Evolutionary conservation across 2,888 invertebrate species (phyloP), one percentile per base, ranked within the genome.

Genomic region (Fragum whitleyi): DNA sequence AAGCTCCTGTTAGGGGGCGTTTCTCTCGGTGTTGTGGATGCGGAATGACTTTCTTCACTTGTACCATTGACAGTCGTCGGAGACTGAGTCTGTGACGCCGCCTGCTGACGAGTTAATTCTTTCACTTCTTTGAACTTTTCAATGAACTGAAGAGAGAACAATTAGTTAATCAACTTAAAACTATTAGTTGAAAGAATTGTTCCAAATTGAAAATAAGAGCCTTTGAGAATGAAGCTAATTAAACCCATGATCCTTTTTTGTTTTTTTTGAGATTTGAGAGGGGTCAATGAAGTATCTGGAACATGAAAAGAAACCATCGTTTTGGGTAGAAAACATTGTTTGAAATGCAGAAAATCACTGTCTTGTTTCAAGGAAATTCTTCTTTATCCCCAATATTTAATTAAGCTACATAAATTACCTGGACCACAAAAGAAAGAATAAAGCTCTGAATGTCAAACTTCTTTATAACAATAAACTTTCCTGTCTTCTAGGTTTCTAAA

Each of bases 71-170:
- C 91, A 7, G 90, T 85, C 42, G 90, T 91, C 1, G 79, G 70
- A 36, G 82, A 86, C 21, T 87, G 85, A 42, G 76, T 83, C 19
- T 65, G 72, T 29, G 92, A 91, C n/a, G 77, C 74, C 28, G 85
- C 77, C 42, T 88, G 87, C 68, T 93, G 93, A 51, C 94, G 96
- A 19, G 98, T 98, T 55, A 98, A 97, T 94, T 98, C 98, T 94
- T 98, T 98, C 32, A 99, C 98, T 94, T 99, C 98, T 95, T 98
- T 98, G 94, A 99, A 99, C 95, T 99, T 98, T 94, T 99, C 98
- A 90, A 98, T 98, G 95, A 99, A 99, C 97, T 97, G 95, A 0
- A 87, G 62, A 73, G 7, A 67, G 14, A 51, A 55, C 3, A 42
- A 16, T n/a, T 2, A 21, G 16, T 1, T 1, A 2, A 47, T 1